Evolutionary conservation across 1,140 invertebrate species (phyloP).

Genomic region (Ladona fulva): DNA sequence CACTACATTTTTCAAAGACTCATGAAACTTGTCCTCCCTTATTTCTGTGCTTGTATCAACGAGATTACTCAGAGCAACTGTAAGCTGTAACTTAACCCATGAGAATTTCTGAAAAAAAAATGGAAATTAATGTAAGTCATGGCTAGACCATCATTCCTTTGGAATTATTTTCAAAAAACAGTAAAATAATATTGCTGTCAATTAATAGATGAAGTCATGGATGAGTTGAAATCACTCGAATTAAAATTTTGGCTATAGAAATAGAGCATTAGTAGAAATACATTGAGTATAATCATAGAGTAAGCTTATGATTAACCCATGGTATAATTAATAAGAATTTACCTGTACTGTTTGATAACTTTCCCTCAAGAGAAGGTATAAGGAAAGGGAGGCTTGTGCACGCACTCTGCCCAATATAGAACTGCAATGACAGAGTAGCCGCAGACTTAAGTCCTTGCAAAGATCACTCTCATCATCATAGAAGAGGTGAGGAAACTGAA

Average conservation of each 20-base stretch:
- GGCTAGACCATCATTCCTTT: too few relatives aligned
- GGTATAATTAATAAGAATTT: background rate
- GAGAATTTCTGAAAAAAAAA: background rate
- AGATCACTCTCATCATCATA: slow-evolving; percentile 1
- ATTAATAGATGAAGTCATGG: too few relatives aligned
- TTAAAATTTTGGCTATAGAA: too few relatives aligned
- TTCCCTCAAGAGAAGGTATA: background rate
- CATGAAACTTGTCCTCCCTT: background rate
- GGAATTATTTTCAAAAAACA: too few relatives aligned
- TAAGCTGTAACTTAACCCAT: background rate
- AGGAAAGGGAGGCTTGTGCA: background rate
- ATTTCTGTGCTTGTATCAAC: background rate
- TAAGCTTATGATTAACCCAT: too few relatives aligned
- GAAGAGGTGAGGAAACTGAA: background rate
- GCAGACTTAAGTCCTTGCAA: background rate
- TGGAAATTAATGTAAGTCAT: background rate
- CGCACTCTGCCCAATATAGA: background rate
- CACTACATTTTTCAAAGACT: background rate
- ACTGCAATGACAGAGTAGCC: background rate
- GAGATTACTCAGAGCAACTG: background rate
- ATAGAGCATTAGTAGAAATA: too few relatives aligned
- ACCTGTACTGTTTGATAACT: background rate
- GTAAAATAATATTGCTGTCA: too few relatives aligned
- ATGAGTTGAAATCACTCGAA: too few relatives aligned
- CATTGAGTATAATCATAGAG: too few relatives aligned